Evolutionary conservation across 1,140 invertebrate genomes (phyloP).

Genomic region (Heliconius hewitsoni): DNA sequence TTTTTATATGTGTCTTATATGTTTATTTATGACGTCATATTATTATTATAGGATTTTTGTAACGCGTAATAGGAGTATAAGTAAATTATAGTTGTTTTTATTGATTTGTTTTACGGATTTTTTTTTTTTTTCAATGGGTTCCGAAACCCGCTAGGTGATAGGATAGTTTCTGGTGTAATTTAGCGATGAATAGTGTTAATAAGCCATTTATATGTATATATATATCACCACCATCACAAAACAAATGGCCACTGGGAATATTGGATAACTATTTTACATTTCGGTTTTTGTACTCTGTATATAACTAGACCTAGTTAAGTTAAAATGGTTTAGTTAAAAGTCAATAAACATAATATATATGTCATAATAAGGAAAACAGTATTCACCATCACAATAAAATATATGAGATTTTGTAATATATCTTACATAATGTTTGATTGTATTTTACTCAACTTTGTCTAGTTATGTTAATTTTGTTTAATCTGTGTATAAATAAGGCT

Average conservation of each 20-base stretch:
- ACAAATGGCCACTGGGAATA: not conserved
- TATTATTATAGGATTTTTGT: slow-evolving; percentile 63
- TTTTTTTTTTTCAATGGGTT: slow-evolving; percentile 59
- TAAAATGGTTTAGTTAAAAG: not conserved
- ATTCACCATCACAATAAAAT: not conserved
- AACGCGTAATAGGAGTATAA: slow-evolving; percentile 71
- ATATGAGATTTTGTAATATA: too few relatives aligned
- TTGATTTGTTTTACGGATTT: slow-evolving; percentile 55
- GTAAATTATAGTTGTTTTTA: slow-evolving; percentile 79
- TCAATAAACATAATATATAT: not conserved
- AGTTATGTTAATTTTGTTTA: not conserved
- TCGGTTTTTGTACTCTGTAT: slow-evolving; percentile 22
- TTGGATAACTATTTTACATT: not conserved
- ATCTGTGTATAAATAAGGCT: not conserved
- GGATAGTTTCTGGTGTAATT: slow-evolving; percentile 43
- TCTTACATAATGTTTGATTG: not conserved
- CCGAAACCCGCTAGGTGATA: slow-evolving; percentile 45
- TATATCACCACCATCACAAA: slow-evolving; percentile 39
- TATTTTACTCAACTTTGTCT: not conserved
- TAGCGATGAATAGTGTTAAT: slow-evolving; percentile 41
- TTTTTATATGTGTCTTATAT: slow-evolving; percentile 77
- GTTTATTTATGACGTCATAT: slow-evolving; percentile 55
- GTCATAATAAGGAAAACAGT: too few relatives aligned
- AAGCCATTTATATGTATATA: slow-evolving; percentile 49
- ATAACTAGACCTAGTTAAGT: slow-evolving; percentile 6